phyloP scores from a whole-genome alignment of 2,888 invertebrate species.

The Metellina segmentata region DNA sequence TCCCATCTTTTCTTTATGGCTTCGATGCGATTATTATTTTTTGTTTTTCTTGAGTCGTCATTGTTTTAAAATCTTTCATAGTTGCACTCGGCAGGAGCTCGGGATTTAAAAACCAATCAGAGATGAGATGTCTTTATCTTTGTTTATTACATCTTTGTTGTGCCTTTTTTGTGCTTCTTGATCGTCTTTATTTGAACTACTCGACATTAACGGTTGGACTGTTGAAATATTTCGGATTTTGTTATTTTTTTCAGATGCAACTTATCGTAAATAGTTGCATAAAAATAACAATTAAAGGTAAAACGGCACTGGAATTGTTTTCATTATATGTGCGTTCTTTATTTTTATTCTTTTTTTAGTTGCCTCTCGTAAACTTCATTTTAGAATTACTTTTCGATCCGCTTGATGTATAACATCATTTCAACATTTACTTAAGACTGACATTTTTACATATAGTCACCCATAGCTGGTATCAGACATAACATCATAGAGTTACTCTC shows the following conservation, averaged over 20 bases:
- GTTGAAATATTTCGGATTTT: not conserved
- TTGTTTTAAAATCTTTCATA: slow-evolving; percentile 21
- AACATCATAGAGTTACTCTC: too few relatives aligned
- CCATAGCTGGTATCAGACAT: too few relatives aligned
- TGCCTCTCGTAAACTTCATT: too few relatives aligned
- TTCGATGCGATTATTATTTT: not conserved
- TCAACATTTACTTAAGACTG: too few relatives aligned
- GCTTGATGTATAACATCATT: too few relatives aligned
- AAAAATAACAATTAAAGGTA: not conserved
- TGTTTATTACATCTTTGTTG: not conserved
- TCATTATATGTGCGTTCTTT: not conserved
- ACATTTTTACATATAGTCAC: too few relatives aligned
- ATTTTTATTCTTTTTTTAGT: not conserved
- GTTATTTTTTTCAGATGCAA: not conserved
- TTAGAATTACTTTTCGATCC: too few relatives aligned
- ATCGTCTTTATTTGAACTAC: not conserved
- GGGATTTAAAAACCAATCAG: not conserved
- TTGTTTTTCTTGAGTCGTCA: slow-evolving; percentile 6
- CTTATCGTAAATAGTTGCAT: not conserved
- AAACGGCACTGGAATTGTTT: not conserved
- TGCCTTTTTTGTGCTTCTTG: not conserved
- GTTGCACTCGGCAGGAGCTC: not conserved
- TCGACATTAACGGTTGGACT: not conserved
- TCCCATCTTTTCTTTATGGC: not conserved
- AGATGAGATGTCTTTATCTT: not conserved